Conservation (phyloP, 2,888 invertebrate species). For the Caenorhabditis sp. region DNA sequence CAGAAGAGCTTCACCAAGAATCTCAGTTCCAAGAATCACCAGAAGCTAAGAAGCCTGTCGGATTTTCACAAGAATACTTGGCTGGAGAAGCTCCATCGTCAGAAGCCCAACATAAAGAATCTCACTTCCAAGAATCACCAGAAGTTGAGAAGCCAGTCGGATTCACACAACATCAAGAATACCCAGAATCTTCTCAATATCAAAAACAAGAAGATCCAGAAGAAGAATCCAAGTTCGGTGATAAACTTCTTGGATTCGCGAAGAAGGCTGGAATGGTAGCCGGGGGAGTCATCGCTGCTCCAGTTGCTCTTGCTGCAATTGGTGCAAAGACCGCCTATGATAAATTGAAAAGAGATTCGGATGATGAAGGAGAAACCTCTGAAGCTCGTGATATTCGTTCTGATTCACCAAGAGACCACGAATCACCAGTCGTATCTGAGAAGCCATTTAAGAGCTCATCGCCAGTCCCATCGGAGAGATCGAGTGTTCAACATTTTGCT, state of each 20-base stretch:
- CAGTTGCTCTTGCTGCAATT: constrained; percentile 50
- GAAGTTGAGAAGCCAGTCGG: no score
- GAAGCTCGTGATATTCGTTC: no score
- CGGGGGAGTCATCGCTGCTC: constrained; percentile 56
- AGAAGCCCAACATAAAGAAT: no score
- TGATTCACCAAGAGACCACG: not conserved
- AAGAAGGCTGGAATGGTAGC: constrained; percentile 56
- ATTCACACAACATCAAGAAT: not conserved
- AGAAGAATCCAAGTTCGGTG: constrained; percentile 16
- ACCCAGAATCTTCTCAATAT: not conserved
- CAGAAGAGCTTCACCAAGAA: not conserved
- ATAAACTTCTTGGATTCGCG: constrained; percentile 44
- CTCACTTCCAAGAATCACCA: no score
- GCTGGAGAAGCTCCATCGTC: no score
- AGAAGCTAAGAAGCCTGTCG: not conserved
- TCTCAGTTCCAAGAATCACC: not conserved
- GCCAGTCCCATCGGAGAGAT: constrained; percentile 10
- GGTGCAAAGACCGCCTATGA: constrained; percentile 59
- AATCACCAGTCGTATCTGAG: not conserved
- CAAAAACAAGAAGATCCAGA: not conserved
- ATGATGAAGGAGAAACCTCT: constrained; percentile 2
- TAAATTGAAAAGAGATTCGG: constrained; percentile 33
- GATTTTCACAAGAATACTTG: not conserved
- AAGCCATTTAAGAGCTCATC: no score
- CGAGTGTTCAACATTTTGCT: not conserved